Evolutionary conservation across 2,888 invertebrate species (phyloP), one percentile per base, ranked within the genome.

Genomic region (Baccha elongata): DNA sequence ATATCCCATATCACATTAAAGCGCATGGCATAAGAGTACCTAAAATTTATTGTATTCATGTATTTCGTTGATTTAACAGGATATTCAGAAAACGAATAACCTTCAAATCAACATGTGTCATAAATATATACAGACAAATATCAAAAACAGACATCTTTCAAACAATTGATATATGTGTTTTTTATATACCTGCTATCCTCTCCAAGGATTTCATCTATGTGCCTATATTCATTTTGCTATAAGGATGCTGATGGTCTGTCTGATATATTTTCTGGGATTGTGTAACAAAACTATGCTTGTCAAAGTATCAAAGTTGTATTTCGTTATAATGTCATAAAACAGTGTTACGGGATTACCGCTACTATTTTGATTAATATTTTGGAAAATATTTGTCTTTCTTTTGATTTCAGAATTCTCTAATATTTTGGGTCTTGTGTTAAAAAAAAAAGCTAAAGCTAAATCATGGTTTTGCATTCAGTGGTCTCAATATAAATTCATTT

Each of bases 31-130:
- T n/a, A n/a, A n/a, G n/a, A n/a, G n/a, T n/a, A n/a, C n/a, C n/a
- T n/a, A n/a, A n/a, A n/a, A n/a, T n/a, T n/a, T n/a, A n/a, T n/a
- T n/a, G n/a, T n/a, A n/a, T n/a, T n/a, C n/a, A n/a, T n/a, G n/a
- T n/a, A n/a, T n/a, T n/a, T n/a, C n/a, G n/a, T n/a, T n/a, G n/a
- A n/a, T n/a, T n/a, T n/a, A 69, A 26, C 26, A 26, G 6, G 26
- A 35, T 35, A 35, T 35, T 35, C 35, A 11, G 2, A 19, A 7
- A 35, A 32, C 19, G 15, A 40, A 65, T 55, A 62, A 13, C 37
- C 52, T 52, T 21, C 55, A 44, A 26, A 50, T 53, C 53, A 76
- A 76, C 76, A 62, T 76, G 55, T 76, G 69, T 46, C 69, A 76
- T 62, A 69, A 69, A 68, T 62, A 65, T 58, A 48, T 37, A 64